phyloP scores from a whole-genome alignment of 2,797 vertebrate species.

The Argya squamiceps region DNA sequence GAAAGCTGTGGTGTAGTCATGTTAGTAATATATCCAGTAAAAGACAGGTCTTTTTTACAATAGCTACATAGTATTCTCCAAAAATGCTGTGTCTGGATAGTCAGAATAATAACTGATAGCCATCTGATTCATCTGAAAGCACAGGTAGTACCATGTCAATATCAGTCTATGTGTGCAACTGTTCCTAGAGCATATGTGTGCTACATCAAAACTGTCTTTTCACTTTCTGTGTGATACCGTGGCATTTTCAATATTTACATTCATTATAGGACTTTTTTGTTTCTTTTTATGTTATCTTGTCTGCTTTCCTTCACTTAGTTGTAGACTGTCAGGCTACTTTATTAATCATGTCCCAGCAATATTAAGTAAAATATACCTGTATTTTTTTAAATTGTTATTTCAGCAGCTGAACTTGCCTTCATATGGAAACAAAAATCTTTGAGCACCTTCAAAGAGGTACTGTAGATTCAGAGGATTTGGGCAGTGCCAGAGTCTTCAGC shows the following conservation, averaged over 20 bases:
- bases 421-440: not conserved
- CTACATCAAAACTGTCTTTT: not conserved
- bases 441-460: not conserved
- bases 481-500: not conserved
- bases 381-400: not conserved
- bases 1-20: not conserved
- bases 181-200: not conserved
- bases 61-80: not conserved
- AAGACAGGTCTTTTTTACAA: not conserved
- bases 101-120: not conserved
- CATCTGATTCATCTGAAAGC: not conserved
- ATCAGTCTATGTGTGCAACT: not conserved
- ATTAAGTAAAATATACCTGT: not conserved
- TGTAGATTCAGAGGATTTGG: not conserved
- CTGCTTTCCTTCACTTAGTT: not conserved
- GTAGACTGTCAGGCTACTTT: not conserved
- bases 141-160: not conserved
- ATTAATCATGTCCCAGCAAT: not conserved
- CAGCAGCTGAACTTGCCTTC: not conserved
- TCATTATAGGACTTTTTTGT: not conserved
- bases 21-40: not conserved
- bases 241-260: not conserved
- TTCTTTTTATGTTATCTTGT: not conserved
- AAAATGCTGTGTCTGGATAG: not conserved
- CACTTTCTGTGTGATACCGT: accelerated